phyloP scores from a whole-genome alignment of 2,888 invertebrate genomes.

The Urechis unicinctus region DNA sequence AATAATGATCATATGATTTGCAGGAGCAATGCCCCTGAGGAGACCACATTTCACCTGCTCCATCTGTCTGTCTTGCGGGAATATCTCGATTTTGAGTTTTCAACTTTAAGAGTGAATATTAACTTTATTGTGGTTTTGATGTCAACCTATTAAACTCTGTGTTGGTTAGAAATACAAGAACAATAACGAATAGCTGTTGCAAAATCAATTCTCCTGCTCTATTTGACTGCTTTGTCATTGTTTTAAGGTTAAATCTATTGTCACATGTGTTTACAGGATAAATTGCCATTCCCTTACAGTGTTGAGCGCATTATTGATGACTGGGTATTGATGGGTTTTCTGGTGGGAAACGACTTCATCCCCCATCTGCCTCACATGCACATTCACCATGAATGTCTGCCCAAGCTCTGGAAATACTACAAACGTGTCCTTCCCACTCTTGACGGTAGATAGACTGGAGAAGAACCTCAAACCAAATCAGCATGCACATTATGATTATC shows the following conservation, averaged over 20 bases:
- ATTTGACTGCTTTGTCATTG: not conserved
- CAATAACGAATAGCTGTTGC: no score
- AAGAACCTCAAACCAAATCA: not conserved
- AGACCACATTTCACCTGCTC: conserved; percentile 85
- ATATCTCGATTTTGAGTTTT: conserved; percentile 86
- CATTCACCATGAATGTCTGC: conserved; percentile 82
- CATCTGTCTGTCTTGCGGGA: conserved; percentile 87
- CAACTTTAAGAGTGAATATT: not conserved
- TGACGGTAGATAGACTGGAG: conserved; percentile 66
- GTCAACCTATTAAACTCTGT: no score
- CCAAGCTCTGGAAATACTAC: conserved; percentile 79
- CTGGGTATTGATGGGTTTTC: conserved; percentile 95
- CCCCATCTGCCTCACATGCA: conserved; percentile 92
- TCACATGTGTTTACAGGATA: conserved; percentile 25
- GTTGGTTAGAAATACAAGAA: no score
- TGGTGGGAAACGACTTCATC: conserved; percentile 94
- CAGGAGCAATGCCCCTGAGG: conserved; percentile 63
- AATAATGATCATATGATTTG: no score
- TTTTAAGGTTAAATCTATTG: not conserved
- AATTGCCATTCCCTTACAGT: conserved; percentile 69
- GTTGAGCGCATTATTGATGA: conserved; percentile 91
- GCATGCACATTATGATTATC: not conserved
- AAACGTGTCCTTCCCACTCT: conserved; percentile 77
- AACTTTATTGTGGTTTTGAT: no score
- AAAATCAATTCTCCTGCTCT: no score